A percentile compares a stretch with the other conserved stretches of the same genome.
Conservation (phyloP, 1,140 invertebrate species). For the Bombus polaris region DNA sequence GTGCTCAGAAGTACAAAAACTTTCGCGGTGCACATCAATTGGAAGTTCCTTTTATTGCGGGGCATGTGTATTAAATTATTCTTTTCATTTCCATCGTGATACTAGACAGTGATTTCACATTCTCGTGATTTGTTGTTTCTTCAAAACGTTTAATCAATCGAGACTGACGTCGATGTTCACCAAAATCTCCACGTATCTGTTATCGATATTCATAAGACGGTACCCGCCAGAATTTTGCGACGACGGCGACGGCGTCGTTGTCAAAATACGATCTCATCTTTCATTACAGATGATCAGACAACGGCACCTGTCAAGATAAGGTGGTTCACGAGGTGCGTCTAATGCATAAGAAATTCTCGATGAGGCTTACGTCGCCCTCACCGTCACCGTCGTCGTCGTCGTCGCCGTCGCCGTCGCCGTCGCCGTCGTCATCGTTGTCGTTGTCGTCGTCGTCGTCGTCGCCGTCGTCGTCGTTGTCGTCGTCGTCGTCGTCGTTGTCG, state of each 20-base stretch:
- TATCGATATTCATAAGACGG: constrained; percentile 13
- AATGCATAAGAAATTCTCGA: constrained; percentile 56
- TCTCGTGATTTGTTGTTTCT: constrained; percentile 1
- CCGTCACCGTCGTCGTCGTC: constrained; percentile 37
- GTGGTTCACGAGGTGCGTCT: constrained; percentile 45
- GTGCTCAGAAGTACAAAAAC: constrained; percentile 32
- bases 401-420: constrained; percentile 24
- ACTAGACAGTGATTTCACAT: constrained; percentile 14
- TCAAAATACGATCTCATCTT: constrained; percentile 13
- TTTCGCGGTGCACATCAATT: constrained; percentile 33
- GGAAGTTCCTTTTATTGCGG: background rate
- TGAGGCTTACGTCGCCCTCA: constrained; percentile 58
- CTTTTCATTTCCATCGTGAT: background rate
- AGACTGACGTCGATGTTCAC: constrained; percentile 45
- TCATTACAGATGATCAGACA: constrained; percentile 26
- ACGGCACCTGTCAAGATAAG: constrained; percentile 31
- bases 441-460: background rate
- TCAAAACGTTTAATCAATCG: constrained; percentile 13
- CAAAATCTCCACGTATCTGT: background rate
- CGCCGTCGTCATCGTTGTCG: background rate
- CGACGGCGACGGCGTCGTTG: constrained; percentile 56
- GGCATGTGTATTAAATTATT: background rate
- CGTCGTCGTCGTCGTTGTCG: background rate
- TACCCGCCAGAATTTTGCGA: constrained; percentile 13
- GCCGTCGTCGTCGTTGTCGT: background rate